Evolutionary conservation across 2,888 invertebrate genomes (phyloP).

Genomic region (Chrysopilus asiliformis): DNA sequence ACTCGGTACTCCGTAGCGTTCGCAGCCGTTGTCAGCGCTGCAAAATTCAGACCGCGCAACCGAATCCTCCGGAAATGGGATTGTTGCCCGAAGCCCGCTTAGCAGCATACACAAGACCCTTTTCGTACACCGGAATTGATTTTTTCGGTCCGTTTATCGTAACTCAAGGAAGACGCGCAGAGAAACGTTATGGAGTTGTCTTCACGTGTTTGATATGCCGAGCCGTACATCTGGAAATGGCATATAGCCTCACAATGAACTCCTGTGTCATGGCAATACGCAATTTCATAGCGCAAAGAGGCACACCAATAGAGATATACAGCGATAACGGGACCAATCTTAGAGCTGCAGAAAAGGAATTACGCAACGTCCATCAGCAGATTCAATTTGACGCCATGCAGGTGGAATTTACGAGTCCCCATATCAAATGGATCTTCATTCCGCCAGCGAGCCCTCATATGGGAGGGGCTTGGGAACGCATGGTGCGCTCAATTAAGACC

Average conservation of each 20-base stretch:
- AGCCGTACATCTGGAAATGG: constrained; percentile 12
- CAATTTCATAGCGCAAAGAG: too few relatives aligned
- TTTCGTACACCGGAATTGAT: constrained; percentile 1
- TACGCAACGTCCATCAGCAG: constrained; percentile 9
- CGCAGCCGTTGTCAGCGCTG: too few relatives aligned
- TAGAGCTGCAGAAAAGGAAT: too few relatives aligned
- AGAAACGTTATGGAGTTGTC: constrained; percentile 12
- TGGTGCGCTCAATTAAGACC: too few relatives aligned
- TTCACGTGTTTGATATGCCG: constrained; percentile 13
- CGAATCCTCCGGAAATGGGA: too few relatives aligned
- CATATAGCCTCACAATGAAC: constrained; percentile 18
- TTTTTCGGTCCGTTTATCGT: constrained; percentile 11
- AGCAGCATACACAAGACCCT: too few relatives aligned
- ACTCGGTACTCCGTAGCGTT: too few relatives aligned
- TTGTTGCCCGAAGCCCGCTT: too few relatives aligned
- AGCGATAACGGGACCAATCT: too few relatives aligned
- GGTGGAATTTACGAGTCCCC: constrained; percentile 1
- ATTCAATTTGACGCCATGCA: constrained; percentile 9
- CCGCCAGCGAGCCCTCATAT: constrained; percentile 17
- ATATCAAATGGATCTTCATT: constrained; percentile 17
- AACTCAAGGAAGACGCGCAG: constrained; percentile 8
- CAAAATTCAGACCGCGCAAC: not conserved
- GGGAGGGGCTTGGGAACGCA: too few relatives aligned
- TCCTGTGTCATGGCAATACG: constrained; percentile 12
- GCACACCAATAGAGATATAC: too few relatives aligned